Base-by-base conservation (phyloP, 2,888 invertebrate genomes). In the Trileptium ribeirensis region DNA sequence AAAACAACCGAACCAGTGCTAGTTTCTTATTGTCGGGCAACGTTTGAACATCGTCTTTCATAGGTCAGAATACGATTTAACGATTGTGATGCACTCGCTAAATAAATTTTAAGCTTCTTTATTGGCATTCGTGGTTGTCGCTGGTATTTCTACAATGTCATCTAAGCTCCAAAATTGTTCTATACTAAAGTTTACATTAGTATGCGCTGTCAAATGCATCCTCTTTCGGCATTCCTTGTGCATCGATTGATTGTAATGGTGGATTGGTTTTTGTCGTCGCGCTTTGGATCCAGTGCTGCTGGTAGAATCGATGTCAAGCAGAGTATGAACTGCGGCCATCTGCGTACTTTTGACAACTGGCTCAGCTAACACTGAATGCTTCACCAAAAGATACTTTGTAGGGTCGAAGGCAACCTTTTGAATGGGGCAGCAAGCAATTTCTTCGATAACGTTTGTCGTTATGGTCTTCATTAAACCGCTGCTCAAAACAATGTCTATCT, bases 401-500 rank as follows among this genome's bases (percentile, higher is more conserved):
- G 39, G 38, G n/a, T 75, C n/a, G 8, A 75, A n/a, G n/a, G 77
- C 37, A 8, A 24, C n/a, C 38, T 75, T 33, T n/a, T 75, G 38
- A 34, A 75, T 75, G n/a, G 37, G 77, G 39, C 77, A 75, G n/a
- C n/a, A n/a, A 8, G 38, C 24, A 24, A 75, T 75, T n/a, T 36
- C 39, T 24, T 36, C 38, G 15, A 75, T 39, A 8, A 75, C 77
- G 39, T 75, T 75, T 8, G 37, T 36, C 38, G 38, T 34, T 3
- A 75, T 24, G n/a, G 34, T 37, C n/a, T 75, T 75, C 39, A n/a
- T 75, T 3, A 8, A 3, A 33, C 38, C 38, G 39, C 36, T 24
- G 51, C 24, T 51, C 8, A 51, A 24, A 24, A 51, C 24, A 51
- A 51, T 24, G 24, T 51, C 51, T 15, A 51, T 15, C 51, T 51